phyloP scores from a whole-genome alignment of 2,797 vertebrate species.

The Leucoraja ocellata region DNA sequence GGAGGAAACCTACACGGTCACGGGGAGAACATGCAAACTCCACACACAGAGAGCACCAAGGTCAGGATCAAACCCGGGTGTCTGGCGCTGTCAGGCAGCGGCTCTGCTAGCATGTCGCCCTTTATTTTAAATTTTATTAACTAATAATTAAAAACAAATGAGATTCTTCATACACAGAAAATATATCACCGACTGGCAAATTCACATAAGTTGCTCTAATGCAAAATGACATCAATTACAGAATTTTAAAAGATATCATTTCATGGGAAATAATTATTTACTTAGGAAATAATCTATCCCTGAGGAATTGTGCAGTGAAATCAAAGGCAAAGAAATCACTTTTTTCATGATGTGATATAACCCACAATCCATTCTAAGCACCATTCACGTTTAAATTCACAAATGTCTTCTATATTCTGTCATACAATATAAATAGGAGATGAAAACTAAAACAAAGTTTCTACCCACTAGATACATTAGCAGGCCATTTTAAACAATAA shows the following conservation, averaged over 20 bases:
- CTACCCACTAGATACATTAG: not conserved
- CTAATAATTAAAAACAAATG: not conserved
- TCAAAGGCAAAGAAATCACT: not conserved
- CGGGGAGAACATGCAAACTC: too few relatives aligned
- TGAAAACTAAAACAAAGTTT: not conserved
- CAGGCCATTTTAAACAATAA: not conserved
- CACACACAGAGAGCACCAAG: too few relatives aligned
- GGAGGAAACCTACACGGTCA: too few relatives aligned
- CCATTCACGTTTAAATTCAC: not conserved
- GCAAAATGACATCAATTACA: not conserved
- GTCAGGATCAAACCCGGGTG: too few relatives aligned
- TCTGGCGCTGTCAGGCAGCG: too few relatives aligned
- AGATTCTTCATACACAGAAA: not conserved
- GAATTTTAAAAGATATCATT: not conserved
- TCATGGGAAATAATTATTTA: not conserved
- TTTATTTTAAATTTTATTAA: too few relatives aligned
- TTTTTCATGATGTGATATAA: not conserved
- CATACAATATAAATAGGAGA: not conserved
- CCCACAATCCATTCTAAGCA: not conserved
- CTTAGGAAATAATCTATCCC: not conserved
- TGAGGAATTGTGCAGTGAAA: not conserved
- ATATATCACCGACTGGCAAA: not conserved
- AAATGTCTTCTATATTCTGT: not conserved
- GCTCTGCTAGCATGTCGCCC: too few relatives aligned
- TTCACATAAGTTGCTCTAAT: not conserved